phyloP scores from a whole-genome alignment of 2,113 vertebrate species.

The Saguinus midas region DNA sequence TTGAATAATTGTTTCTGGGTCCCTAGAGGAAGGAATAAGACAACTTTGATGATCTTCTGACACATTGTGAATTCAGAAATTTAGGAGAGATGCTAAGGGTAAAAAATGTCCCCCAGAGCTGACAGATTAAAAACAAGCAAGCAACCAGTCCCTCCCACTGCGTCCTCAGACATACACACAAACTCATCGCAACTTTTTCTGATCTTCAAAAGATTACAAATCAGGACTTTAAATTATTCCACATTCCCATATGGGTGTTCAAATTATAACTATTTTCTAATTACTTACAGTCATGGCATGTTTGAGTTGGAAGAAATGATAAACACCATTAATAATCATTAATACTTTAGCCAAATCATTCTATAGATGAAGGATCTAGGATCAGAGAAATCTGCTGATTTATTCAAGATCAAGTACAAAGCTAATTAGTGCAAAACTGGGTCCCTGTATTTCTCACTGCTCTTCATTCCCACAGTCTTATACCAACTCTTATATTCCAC shows the following conservation, averaged over 20 bases:
- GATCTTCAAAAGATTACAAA: slow-evolving; percentile 11
- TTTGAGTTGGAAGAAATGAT: slow-evolving; percentile 37
- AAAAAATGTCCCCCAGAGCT: slow-evolving; percentile 34
- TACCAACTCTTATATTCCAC: background rate
- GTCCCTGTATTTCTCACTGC: background rate
- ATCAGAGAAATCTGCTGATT: background rate
- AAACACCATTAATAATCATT: slow-evolving; percentile 37
- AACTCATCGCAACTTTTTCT: background rate
- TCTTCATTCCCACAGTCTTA: background rate
- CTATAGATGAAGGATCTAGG: background rate
- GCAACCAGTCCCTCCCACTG: background rate
- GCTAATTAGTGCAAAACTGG: background rate
- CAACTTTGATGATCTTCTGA: slow-evolving; percentile 40
- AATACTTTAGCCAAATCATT: background rate
- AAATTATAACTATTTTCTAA: slow-evolving; percentile 37
- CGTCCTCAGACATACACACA: background rate
- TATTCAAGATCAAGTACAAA: background rate
- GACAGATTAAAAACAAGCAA: slow-evolving; percentile 43
- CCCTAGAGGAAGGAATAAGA: slow-evolving; percentile 48
- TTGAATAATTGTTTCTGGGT: slow-evolving; percentile 60
- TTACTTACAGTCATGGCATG: background rate
- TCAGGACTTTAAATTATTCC: slow-evolving; percentile 7
- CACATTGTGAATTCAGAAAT: slow-evolving; percentile 59
- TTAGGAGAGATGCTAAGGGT: background rate
- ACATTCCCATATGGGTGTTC: background rate